Conservation (phyloP, 2,113 vertebrate species). For the Pseudopodoces humilis region DNA sequence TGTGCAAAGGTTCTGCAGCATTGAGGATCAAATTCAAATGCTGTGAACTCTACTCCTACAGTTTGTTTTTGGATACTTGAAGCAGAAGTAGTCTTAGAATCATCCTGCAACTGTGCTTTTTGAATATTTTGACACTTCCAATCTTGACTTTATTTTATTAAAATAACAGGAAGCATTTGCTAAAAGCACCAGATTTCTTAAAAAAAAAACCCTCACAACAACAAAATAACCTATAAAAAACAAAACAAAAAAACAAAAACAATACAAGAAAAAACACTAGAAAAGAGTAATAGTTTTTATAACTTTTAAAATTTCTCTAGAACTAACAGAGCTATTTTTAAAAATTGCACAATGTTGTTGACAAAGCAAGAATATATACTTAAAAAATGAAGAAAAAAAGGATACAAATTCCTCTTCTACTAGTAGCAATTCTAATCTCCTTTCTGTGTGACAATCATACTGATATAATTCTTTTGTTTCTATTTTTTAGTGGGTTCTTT, state of each 20-base stretch:
- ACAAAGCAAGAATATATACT: not conserved
- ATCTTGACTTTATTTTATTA: not conserved
- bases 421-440: not conserved
- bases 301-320: not conserved
- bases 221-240: not conserved
- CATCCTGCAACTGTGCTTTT: fast-evolving
- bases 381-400: not conserved
- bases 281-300: not conserved
- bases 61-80: not conserved
- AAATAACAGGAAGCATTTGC: not conserved
- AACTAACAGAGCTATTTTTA: not conserved
- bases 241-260: not conserved
- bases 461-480: not conserved
- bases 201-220: not conserved
- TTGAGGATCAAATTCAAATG: not conserved
- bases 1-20: not conserved
- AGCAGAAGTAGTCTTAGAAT: not conserved
- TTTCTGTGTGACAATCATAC: not conserved
- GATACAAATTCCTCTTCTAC: not conserved
- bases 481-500: not conserved
- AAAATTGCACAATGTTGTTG: not conserved
- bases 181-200: not conserved
- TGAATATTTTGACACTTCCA: not conserved
- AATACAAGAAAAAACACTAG: fast-evolving
- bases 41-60: not conserved